Evolutionary conservation across 1,140 invertebrate species (phyloP).

Genomic region (Steinernema feltiae): DNA sequence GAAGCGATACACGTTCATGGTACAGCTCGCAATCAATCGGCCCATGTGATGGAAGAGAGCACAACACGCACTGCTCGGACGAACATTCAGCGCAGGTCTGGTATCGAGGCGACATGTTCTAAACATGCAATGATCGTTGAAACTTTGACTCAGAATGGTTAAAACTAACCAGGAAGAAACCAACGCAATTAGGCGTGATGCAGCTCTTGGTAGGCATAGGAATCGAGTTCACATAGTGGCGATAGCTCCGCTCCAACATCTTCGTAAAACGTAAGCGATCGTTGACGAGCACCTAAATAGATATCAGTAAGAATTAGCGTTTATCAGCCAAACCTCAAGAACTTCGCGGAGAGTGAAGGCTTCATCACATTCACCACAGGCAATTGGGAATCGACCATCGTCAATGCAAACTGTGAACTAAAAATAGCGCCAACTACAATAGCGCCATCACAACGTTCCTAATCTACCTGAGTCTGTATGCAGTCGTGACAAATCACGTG

Average conservation of each 20-base stretch:
- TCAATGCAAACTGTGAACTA: neutral
- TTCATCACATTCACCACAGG: neutral
- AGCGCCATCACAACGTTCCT: too few species aligned
- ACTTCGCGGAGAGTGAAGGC: neutral
- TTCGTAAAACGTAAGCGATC: too few species aligned
- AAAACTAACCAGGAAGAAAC: neutral
- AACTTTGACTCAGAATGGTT: neutral
- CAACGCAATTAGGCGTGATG: neutral
- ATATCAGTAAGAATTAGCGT: too few species aligned
- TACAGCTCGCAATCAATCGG: neutral
- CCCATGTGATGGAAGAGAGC: neutral
- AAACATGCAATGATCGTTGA: neutral
- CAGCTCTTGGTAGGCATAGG: too few species aligned
- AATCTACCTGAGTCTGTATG: too few species aligned
- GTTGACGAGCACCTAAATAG: too few species aligned
- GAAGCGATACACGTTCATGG: neutral
- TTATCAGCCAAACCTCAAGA: too few species aligned
- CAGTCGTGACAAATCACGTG: too few species aligned
- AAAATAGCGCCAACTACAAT: too few species aligned
- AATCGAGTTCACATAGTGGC: too few species aligned
- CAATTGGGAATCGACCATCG: neutral
- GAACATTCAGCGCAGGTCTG: neutral
- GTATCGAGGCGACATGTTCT: neutral
- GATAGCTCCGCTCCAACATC: too few species aligned
- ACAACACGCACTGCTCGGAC: neutral